Conservation (phyloP, 2,113 vertebrate genomes). For the Urocitellus parryii region DNA sequence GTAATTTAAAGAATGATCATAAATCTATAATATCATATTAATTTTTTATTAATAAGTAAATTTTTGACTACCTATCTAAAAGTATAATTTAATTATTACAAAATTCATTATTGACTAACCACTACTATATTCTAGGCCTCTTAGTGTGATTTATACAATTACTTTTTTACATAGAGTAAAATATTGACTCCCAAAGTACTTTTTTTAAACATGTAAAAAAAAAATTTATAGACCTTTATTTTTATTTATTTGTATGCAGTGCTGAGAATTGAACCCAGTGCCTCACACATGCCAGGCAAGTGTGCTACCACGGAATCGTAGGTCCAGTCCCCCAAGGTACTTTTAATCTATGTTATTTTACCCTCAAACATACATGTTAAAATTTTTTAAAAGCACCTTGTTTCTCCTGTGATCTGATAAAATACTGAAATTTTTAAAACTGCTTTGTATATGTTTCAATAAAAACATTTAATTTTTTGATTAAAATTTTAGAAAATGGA, state of each 20-base stretch:
- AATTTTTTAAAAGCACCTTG: not conserved
- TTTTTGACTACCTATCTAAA: not conserved
- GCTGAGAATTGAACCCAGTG: too few species aligned
- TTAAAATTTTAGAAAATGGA: not conserved
- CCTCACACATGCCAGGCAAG: too few species aligned
- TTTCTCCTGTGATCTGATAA: not conserved
- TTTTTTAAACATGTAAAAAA: too few species aligned
- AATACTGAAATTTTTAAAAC: not conserved
- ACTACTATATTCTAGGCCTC: not conserved
- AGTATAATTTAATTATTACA: constrained; percentile 23
- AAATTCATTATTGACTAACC: not conserved
- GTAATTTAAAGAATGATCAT: not conserved
- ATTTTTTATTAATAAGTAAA: constrained; percentile 33
- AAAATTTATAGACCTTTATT: too few species aligned
- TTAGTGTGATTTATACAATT: not conserved
- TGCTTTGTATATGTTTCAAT: not conserved
- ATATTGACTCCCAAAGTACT: not conserved
- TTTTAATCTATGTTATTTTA: not conserved
- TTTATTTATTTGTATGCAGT: too few species aligned
- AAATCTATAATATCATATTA: not conserved
- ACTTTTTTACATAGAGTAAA: not conserved
- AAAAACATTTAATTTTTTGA: not conserved
- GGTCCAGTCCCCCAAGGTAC: too few species aligned
- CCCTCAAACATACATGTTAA: not conserved
- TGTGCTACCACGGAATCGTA: too few species aligned